Percentiles rank a stretch among this genome's conserved stretches.
Evolutionary conservation across 2,113 vertebrate species (phyloP).

Genomic region (Neodon shergylaensis): DNA sequence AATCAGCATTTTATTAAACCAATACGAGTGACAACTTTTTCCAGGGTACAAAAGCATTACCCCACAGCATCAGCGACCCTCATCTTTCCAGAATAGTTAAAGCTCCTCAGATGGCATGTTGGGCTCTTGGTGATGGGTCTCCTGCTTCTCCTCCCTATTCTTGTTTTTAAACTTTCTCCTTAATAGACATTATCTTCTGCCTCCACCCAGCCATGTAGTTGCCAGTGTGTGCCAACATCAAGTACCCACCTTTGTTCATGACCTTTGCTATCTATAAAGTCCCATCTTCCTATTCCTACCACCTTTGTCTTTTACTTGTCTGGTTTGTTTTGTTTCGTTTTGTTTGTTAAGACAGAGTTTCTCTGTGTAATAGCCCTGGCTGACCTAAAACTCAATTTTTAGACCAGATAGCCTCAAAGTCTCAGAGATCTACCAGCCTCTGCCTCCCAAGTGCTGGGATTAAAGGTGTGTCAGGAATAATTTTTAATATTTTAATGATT

Average conservation of each 20-base stretch:
- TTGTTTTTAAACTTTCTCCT: background rate
- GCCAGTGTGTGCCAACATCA: background rate
- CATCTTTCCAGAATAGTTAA: background rate
- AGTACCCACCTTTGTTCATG: background rate
- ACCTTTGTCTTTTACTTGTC: background rate
- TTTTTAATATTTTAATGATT: conserved; percentile 37
- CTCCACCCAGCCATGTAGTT: background rate
- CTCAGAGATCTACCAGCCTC: background rate
- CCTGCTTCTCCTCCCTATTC: background rate
- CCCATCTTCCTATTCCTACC: background rate
- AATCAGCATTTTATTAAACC: too few species aligned
- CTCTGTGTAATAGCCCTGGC: background rate
- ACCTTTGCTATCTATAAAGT: background rate
- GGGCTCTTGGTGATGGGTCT: background rate
- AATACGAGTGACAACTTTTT: too few species aligned
- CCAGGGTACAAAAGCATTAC: too few species aligned
- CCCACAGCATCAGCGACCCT: background rate
- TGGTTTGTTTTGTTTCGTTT: background rate
- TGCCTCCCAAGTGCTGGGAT: too few species aligned
- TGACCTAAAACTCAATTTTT: background rate
- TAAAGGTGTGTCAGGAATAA: background rate
- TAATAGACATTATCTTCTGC: background rate
- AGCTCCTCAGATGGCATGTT: background rate
- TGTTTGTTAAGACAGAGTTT: background rate
- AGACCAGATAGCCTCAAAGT: background rate